Conservation (phyloP, 2,888 invertebrate genomes). For the Hydraecia micacea region DNA sequence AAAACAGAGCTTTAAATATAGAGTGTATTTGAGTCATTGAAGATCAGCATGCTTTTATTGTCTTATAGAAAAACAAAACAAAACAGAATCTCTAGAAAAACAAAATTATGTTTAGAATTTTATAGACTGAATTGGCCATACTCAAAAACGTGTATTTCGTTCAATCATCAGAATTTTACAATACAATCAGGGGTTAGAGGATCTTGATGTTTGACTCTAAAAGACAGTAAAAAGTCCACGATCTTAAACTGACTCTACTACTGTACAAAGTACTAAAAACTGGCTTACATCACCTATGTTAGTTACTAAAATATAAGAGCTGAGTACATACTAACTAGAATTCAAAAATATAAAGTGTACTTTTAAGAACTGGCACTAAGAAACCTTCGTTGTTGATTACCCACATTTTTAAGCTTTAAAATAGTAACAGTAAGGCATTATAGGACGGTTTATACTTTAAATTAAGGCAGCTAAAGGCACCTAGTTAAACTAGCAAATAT, state of each 20-base stretch:
- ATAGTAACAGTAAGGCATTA: slow-evolving; percentile 79
- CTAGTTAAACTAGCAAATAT: slow-evolving; percentile 68
- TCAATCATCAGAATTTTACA: background rate
- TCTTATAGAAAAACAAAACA: slow-evolving; percentile 30
- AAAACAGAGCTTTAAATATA: slow-evolving; percentile 59
- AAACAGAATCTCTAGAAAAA: background rate
- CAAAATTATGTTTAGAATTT: background rate
- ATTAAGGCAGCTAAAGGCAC: slow-evolving; percentile 88
- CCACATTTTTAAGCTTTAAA: slow-evolving; percentile 75
- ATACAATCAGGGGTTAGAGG: background rate
- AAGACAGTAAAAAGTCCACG: slow-evolving; percentile 45
- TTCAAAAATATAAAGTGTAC: slow-evolving; percentile 79
- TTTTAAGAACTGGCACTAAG: slow-evolving; percentile 84
- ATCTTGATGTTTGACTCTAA: slow-evolving; percentile 1
- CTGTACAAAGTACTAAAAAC: slow-evolving; percentile 49
- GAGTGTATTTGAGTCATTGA: slow-evolving; percentile 24
- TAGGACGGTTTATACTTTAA: slow-evolving; percentile 85
- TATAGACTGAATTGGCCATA: background rate
- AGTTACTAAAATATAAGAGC: slow-evolving; percentile 53
- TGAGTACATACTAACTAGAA: slow-evolving; percentile 68
- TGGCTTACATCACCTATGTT: slow-evolving; percentile 34
- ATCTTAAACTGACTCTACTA: slow-evolving; percentile 27
- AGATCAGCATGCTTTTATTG: slow-evolving; percentile 38
- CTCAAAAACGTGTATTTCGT: background rate
- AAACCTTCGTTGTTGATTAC: slow-evolving; percentile 84